Conservation (phyloP, 2,888 invertebrate genomes). For the Petrolisthes cinctipes region DNA sequence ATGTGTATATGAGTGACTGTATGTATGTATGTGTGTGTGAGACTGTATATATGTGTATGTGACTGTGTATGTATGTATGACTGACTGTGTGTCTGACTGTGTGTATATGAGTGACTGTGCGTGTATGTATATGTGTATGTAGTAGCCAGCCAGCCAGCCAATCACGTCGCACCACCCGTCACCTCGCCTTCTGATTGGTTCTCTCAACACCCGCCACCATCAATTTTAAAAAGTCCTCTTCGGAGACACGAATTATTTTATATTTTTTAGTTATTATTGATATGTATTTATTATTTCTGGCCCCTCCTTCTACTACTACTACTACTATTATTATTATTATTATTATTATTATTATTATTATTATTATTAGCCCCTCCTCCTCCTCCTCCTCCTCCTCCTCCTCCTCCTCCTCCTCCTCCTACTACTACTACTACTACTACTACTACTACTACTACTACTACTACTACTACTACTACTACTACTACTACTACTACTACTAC, state of each 20-base stretch:
- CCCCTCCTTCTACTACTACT: slow-evolving; percentile 19
- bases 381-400: not conserved
- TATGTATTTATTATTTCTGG: too few species aligned
- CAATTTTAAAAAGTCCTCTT: slow-evolving; percentile 1
- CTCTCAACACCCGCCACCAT: not conserved
- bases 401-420: too few species aligned
- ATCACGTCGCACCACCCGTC: slow-evolving; percentile 37
- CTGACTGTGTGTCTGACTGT: too few species aligned
- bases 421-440: not conserved
- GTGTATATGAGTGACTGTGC: too few species aligned
- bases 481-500: slow-evolving; percentile 23
- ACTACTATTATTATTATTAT: not conserved
- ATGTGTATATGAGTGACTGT: too few species aligned
- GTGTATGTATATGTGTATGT: too few species aligned
- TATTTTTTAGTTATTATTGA: too few species aligned
- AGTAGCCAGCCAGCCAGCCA: slow-evolving; percentile 35
- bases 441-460: not conserved
- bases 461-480: slow-evolving; percentile 30
- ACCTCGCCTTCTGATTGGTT: slow-evolving; percentile 30
- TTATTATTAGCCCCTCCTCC: too few species aligned
- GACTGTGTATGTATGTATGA: too few species aligned
- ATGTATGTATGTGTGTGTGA: too few species aligned
- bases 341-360: not conserved
- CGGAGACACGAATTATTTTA: slow-evolving; percentile 18
- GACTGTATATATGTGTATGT: too few species aligned